Conservation (phyloP, 2,797 vertebrate genomes). For the Anolis apletophallus region DNA sequence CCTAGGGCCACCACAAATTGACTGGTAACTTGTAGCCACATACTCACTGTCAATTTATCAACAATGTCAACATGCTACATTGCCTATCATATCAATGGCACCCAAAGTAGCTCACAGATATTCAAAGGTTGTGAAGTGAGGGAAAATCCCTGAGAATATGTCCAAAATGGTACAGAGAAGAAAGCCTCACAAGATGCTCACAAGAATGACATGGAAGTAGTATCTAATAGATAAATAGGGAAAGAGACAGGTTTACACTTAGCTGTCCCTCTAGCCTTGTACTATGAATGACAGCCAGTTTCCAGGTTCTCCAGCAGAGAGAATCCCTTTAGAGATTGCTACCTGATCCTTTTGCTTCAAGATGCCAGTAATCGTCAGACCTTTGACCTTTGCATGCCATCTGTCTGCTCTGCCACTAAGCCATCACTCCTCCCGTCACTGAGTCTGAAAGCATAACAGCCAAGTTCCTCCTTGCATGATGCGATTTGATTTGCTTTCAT, state of each 20-base stretch:
- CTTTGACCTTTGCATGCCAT: background rate
- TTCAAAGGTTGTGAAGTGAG: background rate
- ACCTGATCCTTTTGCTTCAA: background rate
- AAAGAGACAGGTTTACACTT: background rate
- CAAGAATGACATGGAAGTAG: background rate
- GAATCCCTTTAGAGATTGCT: background rate
- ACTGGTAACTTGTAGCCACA: background rate
- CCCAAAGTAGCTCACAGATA: background rate
- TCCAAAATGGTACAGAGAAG: background rate
- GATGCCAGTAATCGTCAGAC: background rate
- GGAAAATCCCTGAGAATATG: background rate
- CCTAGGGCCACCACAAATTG: too few relatives aligned
- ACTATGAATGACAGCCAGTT: background rate
- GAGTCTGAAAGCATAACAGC: background rate
- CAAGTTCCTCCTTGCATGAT: background rate
- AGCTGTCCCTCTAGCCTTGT: background rate
- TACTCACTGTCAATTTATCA: background rate
- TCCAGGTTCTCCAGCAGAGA: background rate
- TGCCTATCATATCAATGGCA: background rate
- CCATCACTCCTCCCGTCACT: too few relatives aligned
- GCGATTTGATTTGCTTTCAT: background rate
- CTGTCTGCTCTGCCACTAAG: background rate
- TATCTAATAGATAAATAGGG: too few relatives aligned
- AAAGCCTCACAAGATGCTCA: too few relatives aligned
- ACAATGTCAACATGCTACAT: background rate